Base-by-base conservation (phyloP, 2,797 vertebrate genomes). In the Gila robusta region DNA sequence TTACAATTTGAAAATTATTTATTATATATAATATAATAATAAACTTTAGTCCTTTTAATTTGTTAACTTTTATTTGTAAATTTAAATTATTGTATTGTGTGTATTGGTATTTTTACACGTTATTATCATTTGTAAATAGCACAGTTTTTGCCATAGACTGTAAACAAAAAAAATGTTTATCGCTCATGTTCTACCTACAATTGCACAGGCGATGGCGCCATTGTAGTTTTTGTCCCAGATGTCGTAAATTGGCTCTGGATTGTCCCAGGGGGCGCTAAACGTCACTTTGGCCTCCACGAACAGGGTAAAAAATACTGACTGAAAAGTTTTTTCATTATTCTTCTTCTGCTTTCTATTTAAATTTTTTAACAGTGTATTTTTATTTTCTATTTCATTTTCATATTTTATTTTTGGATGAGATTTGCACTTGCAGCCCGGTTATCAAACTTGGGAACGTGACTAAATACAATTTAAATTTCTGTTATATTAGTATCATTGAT, bases 201-300 rank as follows among this genome's bases (percentile, higher is more conserved):
- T 28, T 71, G 17, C 5, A 7, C 83, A 79, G 39, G 12, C 39
- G 83, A 71, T 79, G 83, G 66, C 66, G 83, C 66, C 12, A 19
- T 85, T 70, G 64, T n/a, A 78, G 26, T 44, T 5, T 44, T 79
- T 56, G 21, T 85, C 26, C 35, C 14, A 19, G 14, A 62, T n/a
- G 19, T 62, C 4, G n/a, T 6, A 26, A 19, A 5, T 19, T 4
- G 23, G 23, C 14, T 41, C 14, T 39, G n/a, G 32, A 17, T 17
- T 28, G 56, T 28, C 8, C 32, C 74, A 56, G 32, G 14, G 54
- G 76, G 54, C 35, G 4, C 23, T 78, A 39, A 11, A 79, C 7
- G 1, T n/a, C 21, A 26, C 12, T 59, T n/a, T 74, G 44, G 12
- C 28, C 73, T 35, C 28, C 5, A 54, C 5, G 28, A 76, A 35